Base-by-base conservation (phyloP, 2,888 invertebrate genomes). In the Ptilodon capucinus region DNA sequence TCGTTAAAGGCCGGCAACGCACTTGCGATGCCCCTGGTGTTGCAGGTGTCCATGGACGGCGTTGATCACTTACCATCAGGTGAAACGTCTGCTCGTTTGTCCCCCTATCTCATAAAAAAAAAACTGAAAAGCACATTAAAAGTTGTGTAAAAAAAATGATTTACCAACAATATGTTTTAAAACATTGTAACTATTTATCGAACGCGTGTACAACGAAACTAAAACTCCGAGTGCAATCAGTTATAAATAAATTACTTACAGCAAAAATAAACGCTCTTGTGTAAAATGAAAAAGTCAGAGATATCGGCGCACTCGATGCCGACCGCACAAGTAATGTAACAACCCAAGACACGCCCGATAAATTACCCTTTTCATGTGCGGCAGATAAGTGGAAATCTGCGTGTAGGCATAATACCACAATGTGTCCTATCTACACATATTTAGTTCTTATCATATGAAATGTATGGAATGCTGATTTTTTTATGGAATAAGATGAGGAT, bases 341-440 rank as follows among this genome's bases (percentile, higher is more conserved):
- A 9, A 11, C 17, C 8, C 11, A 19, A n/a, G 0, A 39, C 39
- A 39, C 21, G 21, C 21, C 21, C 39, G 21, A 39, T 39, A 39
- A 39, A 39, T 39, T 14, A 13, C 39, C 39, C 39, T 39, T 21
- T 39, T 39, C 39, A 39, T 39, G 39, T 4, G n/a, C 13, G 17
- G 11, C 4, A 39, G 39, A 39, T 39, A 39, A 39, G 39, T 7
- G 19, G 13, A 13, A 17, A 35, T 17, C 17, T 11, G 13, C 39
- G 4, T n/a, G 21, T 21, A 39, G 13, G 21, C 39, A 39, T 21
- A 13, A 39, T 5, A 39, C 13, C 2, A 21, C 39, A 21, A 9
- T 39, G 39, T 21, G 13, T 4, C 39, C 14, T 39, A 21, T 18
- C 38, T 38, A 9, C 6, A 19, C 0, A 4, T 32, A 13, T 32